Evolutionary conservation across 2,797 vertebrate genomes (phyloP).

Genomic region (Austrolebias charrua): DNA sequence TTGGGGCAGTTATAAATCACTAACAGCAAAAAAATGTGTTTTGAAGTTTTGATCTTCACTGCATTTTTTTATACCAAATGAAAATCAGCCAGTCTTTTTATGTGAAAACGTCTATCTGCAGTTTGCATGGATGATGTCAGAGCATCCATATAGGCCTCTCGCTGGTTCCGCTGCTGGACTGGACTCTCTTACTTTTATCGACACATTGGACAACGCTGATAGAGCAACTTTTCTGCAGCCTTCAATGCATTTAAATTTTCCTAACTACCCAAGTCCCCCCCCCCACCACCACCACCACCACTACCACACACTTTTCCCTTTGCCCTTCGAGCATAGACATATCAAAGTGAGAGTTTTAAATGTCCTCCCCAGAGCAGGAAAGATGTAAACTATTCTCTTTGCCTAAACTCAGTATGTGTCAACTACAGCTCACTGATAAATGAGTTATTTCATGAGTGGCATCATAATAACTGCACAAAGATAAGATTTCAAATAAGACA

Average conservation of each 20-base stretch:
- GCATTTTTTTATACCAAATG: background rate
- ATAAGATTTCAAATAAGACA: no score
- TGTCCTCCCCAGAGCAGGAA: slow-evolving; percentile 1
- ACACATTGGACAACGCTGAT: slow-evolving; percentile 16
- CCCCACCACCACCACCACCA: background rate
- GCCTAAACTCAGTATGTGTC: background rate
- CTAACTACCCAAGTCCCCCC: background rate
- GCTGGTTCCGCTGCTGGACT: background rate
- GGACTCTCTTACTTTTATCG: slow-evolving; percentile 5
- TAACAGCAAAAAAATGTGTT: background rate
- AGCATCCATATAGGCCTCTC: background rate
- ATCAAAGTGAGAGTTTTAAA: slow-evolving; percentile 2
- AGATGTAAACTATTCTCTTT: slow-evolving; percentile 6
- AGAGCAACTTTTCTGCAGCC: background rate
- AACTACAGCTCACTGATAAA: no score
- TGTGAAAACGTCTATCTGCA: background rate
- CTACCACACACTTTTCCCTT: slow-evolving; percentile 14
- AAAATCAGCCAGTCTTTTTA: background rate
- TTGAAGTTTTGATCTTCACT: background rate
- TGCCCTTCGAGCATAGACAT: slow-evolving; percentile 3
- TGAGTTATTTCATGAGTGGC: no score
- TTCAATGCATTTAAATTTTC: slow-evolving; percentile 20
- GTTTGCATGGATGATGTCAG: background rate
- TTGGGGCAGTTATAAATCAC: slow-evolving; percentile 14
- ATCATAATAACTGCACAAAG: no score